Percentiles rank a stretch among this genome's conserved stretches.
phyloP scores from a whole-genome alignment of 2,797 vertebrate species.

The Peromyscus attwateri region DNA sequence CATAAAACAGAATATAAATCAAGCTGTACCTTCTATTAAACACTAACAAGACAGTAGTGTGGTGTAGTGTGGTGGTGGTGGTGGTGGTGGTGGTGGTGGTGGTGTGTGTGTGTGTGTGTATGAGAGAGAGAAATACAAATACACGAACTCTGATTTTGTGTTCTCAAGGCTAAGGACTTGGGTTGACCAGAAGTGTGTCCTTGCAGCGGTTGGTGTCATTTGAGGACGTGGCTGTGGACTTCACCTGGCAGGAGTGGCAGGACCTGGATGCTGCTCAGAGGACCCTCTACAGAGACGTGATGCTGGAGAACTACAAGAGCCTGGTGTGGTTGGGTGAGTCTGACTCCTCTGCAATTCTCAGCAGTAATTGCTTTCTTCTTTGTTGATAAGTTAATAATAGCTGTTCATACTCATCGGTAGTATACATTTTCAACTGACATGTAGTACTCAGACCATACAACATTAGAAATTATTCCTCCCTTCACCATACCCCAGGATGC shows the following conservation, averaged over 20 bases:
- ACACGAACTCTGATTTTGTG: neutral
- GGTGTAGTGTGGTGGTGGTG: neutral
- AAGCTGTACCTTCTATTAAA: neutral
- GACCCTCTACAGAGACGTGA: neutral
- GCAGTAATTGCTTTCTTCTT: neutral
- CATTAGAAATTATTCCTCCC: neutral
- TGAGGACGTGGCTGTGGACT: conserved; percentile 17
- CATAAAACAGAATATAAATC: neutral
- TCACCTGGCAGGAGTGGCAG: conserved; percentile 19
- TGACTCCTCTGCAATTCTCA: neutral
- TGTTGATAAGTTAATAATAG: neutral
- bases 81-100: too few relatives aligned
- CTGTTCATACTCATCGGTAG: neutral
- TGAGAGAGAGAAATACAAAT: neutral
- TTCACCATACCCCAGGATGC: neutral
- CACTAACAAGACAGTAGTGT: neutral
- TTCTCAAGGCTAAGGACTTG: neutral
- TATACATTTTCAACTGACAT: neutral
- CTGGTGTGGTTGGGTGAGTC: conserved; percentile 15
- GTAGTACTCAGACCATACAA: neutral
- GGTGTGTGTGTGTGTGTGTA: too few relatives aligned
- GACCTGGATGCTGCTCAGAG: conserved; percentile 16
- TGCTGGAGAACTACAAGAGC: neutral
- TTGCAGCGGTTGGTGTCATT: neutral
- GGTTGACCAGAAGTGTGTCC: neutral